Evolutionary conservation across 2,888 invertebrate genomes (phyloP), one percentile per base, ranked within the genome.

Genomic region (Ennomos fuscantarius): DNA sequence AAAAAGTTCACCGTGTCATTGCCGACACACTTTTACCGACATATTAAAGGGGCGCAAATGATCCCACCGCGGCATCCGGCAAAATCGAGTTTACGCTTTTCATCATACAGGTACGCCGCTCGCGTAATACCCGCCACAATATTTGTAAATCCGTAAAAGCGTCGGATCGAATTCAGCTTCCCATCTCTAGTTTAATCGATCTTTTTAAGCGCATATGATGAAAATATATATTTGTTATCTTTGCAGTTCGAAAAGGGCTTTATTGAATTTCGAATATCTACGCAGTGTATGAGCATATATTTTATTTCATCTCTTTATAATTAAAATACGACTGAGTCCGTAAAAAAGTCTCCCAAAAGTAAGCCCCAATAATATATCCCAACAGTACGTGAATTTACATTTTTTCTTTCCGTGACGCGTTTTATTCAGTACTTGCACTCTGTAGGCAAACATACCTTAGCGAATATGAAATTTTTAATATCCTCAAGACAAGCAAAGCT

Each of bases 401-500:
- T 62, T 62, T 68, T 63, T 58, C 39, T 15, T 54, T 41, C 46
- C 51, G 50, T 65, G 62, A 62, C 65, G 60, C 62, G 59, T 73
- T 73, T 69, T 65, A 66, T 69, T 63, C 60, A 53, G 58, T 57
- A 57, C 67, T 57, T 68, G 68, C 66, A 68, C 62, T 72, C 68
- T 66, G 65, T 72, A 78, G 76, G 76, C 72, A 73, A 65, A 60
- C 61, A 61, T 59, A 48, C 40, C 41, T 70, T 73, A 68, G 73
- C 65, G 78, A 79, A 79, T 78, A 79, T 79, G 76, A 83, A 82
- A 78, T 70, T 86, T 86, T 84, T 87, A 85, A 87, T 86, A 86
- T 86, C 78, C 73, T 68, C 75, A 66, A 84, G 81, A 81, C 81
- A 82, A 63, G 80, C 72, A 74, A 78, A 82, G 73, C 74, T 81